phyloP scores from a whole-genome alignment of 1,140 invertebrate species.

The Wasmannia auropunctata region DNA sequence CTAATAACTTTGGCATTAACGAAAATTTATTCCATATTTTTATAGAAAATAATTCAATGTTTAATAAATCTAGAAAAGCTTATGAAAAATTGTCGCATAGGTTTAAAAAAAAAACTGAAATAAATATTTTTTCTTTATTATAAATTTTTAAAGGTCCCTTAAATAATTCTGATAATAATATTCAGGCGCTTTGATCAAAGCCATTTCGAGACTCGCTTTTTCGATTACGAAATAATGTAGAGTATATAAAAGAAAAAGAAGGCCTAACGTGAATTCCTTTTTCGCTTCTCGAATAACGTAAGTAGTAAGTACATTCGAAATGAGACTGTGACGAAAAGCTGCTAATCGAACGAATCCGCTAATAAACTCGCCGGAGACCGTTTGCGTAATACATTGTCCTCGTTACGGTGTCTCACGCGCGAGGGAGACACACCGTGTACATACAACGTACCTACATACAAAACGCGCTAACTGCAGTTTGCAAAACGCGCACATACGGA shows the following conservation, averaged over 20 bases:
- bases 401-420: neutral
- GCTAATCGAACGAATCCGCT: neutral
- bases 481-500: neutral
- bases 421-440: constrained; percentile 7
- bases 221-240: neutral
- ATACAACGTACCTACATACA: neutral
- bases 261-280: neutral
- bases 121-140: too few species aligned
- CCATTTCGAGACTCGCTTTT: neutral
- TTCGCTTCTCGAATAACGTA: neutral
- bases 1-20: too few species aligned
- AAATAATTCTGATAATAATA: neutral
- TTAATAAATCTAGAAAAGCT: too few species aligned
- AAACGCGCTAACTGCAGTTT: constrained; percentile 29
- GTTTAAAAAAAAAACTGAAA: too few species aligned
- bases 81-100: too few species aligned
- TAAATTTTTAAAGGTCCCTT: too few species aligned
- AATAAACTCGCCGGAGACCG: constrained; percentile 6
- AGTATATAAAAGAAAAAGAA: neutral
- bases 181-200: neutral
- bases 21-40: too few species aligned
- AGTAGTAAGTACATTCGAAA: neutral
- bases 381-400: constrained; percentile 30
- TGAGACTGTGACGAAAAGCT: neutral
- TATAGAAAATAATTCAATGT: too few species aligned